Evolutionary conservation across 35 echinoderm and acorn worm genomes (phyloP), one percentile per base, ranked within the genome.

Genomic region (Ophiothrix spiculata): DNA sequence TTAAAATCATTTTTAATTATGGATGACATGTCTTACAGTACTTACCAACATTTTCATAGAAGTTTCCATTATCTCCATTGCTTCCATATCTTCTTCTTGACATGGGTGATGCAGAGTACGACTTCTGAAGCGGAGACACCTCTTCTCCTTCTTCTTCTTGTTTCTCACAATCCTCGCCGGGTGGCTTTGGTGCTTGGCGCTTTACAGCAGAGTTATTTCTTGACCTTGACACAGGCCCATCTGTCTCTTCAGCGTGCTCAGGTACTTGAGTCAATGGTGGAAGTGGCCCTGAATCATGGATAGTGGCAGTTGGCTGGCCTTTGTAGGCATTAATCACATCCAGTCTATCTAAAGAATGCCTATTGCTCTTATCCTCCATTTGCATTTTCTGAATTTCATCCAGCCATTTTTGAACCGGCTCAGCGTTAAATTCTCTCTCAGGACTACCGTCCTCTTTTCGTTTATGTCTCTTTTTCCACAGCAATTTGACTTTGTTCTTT

Each of bases 251-350:
- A 49, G 13, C 6, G 0, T 1, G 35, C 31, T 12, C 8, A 35
- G 23, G 16, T 10, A 28, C 77, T 89, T 80, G 78, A 23, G 39
- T 38, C 19, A 40, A 39, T n/a, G 87, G 64, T 32, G 87, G 33
- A 11, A 73, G 41, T 31, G 45, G 63, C 36, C 41, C 80, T 38
- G 35, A 40, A 11, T 83, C 74, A 38, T 86, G 81, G 40, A 95
- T 95, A 14, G 80, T 85, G 21, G 87, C 93, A 28, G 93, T 95
- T 29, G 75, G 78, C 38, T 95, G 77, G 36, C 93, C 93, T 54
- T 85, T 87, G 89, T 95, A 95, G 4, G 93, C 93, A 80, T 95
- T 95, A 39, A 95, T 95, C 10, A 95, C 93, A 29, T 95, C 93
- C 89, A 95, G 78, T 25, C 93, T 80, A 25, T 95, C 93, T 76